Conservation (phyloP, 2,113 vertebrate genomes). For the human region DNA sequence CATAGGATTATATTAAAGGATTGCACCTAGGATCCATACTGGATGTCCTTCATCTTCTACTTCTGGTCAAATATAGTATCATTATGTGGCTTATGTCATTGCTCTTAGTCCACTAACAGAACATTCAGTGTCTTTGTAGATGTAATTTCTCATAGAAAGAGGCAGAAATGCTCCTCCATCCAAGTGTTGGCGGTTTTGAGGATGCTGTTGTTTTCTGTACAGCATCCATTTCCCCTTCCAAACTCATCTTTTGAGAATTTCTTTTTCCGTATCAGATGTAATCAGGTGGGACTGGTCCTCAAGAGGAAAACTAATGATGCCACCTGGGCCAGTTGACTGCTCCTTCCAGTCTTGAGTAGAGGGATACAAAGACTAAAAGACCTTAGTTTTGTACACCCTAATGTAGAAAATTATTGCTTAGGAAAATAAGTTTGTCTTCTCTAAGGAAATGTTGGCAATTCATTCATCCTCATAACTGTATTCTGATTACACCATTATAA, state of each 20-base stretch:
- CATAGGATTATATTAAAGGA: background rate
- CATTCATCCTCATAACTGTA: background rate
- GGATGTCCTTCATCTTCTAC: background rate
- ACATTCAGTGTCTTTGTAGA: background rate
- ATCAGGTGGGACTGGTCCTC: background rate
- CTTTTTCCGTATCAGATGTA: background rate
- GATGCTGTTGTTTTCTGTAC: background rate
- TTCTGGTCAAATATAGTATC: background rate
- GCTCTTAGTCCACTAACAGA: background rate
- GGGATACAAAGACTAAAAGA: background rate
- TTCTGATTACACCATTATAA: background rate
- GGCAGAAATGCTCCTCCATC: background rate
- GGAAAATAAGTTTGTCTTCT: slow-evolving; percentile 38
- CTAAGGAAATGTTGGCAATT: slow-evolving; percentile 22
- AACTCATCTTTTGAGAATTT: background rate
- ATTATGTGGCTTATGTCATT: background rate
- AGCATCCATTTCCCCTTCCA: background rate
- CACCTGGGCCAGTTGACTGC: background rate
- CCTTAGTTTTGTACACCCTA: background rate
- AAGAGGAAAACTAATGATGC: background rate
- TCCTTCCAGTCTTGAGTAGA: background rate
- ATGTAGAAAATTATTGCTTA: background rate
- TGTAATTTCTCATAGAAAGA: slow-evolving; percentile 8
- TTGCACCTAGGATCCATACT: background rate
- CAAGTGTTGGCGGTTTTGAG: background rate